Conservation (phyloP, 2,113 vertebrate species). For the Rhinolophus sinicus region DNA sequence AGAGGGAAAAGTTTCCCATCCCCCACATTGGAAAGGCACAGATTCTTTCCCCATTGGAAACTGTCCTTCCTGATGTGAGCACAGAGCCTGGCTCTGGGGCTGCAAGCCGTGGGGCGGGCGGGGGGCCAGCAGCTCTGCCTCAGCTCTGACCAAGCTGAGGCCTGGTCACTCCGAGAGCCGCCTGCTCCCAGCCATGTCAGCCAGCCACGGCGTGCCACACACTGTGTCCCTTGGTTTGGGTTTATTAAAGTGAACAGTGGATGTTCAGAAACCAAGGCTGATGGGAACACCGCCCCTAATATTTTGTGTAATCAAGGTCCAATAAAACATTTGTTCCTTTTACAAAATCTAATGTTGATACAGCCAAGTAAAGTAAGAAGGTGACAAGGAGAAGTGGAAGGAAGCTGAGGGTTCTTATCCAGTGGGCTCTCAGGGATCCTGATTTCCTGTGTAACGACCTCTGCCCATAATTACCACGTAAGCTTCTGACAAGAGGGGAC, state of each 20-base stretch:
- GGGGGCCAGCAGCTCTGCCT: background rate
- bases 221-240: rapidly evolving
- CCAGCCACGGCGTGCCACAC: rapidly evolving
- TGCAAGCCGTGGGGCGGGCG: too few species aligned
- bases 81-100: too few species aligned
- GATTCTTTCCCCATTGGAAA: background rate
- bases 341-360: background rate
- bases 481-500: background rate
- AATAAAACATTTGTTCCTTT: background rate
- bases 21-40: background rate
- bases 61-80: rapidly evolving
- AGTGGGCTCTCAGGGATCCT: background rate
- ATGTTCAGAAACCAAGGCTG: background rate
- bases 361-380: background rate
- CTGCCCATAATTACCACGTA: rapidly evolving
- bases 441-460: background rate
- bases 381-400: too few species aligned
- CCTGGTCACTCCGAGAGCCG: rapidly evolving
- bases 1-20: background rate
- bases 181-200: rapidly evolving
- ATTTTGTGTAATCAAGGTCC: background rate
- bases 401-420: background rate
- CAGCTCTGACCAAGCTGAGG: background rate
- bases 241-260: background rate
- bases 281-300: rapidly evolving